Percentiles rank a stretch among this genome's conserved stretches.
phyloP scores from a whole-genome alignment of 2,113 vertebrate species.

The Lichenostomus cassidix region DNA sequence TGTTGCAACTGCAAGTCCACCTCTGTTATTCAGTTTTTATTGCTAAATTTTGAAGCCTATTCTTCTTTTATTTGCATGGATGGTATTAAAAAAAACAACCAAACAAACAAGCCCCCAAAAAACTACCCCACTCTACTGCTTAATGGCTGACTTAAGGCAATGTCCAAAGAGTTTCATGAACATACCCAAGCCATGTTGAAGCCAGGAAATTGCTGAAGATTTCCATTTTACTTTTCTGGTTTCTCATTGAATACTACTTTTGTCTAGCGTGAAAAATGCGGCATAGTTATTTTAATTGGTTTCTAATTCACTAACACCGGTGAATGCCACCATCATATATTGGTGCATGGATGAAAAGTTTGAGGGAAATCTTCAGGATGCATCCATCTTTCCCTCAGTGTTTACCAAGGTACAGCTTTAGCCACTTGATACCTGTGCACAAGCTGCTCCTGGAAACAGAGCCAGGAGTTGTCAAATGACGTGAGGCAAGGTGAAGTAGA shows the following conservation, averaged over 20 bases:
- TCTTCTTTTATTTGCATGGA: background rate
- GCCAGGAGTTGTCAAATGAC: background rate
- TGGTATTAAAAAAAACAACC: background rate
- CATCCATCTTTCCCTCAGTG: background rate
- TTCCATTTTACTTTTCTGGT: background rate
- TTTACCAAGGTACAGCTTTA: background rate
- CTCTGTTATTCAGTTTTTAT: background rate
- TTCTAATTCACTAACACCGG: background rate
- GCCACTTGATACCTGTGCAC: background rate
- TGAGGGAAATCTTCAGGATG: background rate
- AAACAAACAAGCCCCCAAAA: background rate
- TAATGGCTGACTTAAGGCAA: background rate
- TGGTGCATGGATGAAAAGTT: background rate
- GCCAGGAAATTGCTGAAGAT: background rate
- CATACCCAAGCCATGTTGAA: background rate
- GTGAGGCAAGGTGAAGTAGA: background rate
- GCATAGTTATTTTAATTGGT: background rate
- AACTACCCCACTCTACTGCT: background rate
- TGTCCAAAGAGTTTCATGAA: background rate
- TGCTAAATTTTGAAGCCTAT: background rate
- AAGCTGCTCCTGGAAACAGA: background rate
- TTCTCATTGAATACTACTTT: background rate
- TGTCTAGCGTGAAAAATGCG: background rate
- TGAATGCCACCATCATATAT: background rate
- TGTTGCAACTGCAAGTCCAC: background rate